Evolutionary conservation across 53 echinoderm and acorn worm species (phyloP), one percentile per base, ranked within the genome.

Genomic region (Stichopus horrens): DNA sequence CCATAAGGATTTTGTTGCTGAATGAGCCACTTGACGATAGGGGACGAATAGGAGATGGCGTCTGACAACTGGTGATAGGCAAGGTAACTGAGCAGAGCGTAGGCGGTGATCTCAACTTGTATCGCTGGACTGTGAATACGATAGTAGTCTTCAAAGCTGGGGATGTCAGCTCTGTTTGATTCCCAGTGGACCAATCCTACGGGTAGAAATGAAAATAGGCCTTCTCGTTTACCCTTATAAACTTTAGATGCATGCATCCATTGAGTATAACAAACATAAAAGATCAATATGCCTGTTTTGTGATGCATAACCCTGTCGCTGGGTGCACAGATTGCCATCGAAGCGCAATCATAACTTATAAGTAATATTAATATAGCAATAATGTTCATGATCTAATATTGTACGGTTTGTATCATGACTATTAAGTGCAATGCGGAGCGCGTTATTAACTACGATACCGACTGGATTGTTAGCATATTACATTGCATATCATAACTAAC

Each of bases 21-120:
- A 1, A 91, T 79, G 5, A 94, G 68, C 96, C 96, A 96, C 51
- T 88, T 88, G 8, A 92, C 90, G 18, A 94, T 80, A 4, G 91
- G 90, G 18, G 74, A 83, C 4, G 90, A 91, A 5, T 58, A 19
- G 7, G 85, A 37, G 19, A 96, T 58, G 11, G 82, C 93, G 23
- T 90, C 68, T 0, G 63, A 21, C 51, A 89, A 73, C 21, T 56
- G 88, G 20, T 90, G 88, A 54, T 85, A 86, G 16, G 86, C 74
- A 83, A 93, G 53, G 89, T 90, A 93, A 52, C 89, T 88, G 4
- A 93, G 92, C 10, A 95, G 83, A 18, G 94, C 89, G 79, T 95
- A 95, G 2, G 95, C 86, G 5, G 93, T 95, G 21, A 93, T 90
- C 90, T 93, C 93, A 4, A 93, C 88, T 79, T 89, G 74, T 23